These are phyloP conservation scores for Alcedo quadribrachys DNA, from an alignment of 2,797 vertebrate genomes.

Conservation along the genomic window DNA sequence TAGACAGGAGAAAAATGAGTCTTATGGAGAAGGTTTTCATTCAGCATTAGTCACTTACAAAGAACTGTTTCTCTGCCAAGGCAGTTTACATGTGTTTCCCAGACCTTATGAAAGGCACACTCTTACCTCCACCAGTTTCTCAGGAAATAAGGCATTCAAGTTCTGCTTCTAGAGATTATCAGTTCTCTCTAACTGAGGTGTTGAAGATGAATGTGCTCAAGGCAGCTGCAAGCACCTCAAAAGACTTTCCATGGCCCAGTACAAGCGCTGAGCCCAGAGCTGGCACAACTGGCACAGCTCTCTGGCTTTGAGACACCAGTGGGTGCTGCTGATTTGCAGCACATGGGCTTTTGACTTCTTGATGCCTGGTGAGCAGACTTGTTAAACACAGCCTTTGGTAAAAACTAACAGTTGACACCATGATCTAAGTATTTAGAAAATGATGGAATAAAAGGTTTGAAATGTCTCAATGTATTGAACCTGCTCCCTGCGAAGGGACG, in stretches of 20 bases:
- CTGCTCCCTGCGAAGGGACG: not conserved
- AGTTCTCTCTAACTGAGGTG: not conserved
- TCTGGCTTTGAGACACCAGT: not conserved
- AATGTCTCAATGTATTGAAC: not conserved
- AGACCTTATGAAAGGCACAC: not conserved
- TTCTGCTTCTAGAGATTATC: not conserved
- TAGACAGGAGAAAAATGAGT: not conserved
- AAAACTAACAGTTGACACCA: not conserved
- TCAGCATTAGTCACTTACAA: not conserved
- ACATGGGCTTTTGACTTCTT: not conserved
- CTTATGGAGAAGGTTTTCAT: not conserved
- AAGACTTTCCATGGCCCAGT: not conserved
- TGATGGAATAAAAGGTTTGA: not conserved
- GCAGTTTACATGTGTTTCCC: constrained; percentile 20
- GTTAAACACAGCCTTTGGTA: not conserved
- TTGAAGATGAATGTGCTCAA: not conserved
- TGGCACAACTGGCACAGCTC: not conserved
- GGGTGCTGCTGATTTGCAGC: not conserved
- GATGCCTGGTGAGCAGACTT: not conserved
- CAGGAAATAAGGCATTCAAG: constrained; percentile 18
- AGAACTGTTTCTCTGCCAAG: constrained; percentile 17
- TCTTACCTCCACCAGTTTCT: not conserved
- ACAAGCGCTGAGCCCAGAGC: not conserved
- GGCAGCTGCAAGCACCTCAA: not conserved
- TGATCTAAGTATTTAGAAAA: not conserved